phyloP scores from a whole-genome alignment of 2,113 vertebrate genomes.

The Cariama cristata region DNA sequence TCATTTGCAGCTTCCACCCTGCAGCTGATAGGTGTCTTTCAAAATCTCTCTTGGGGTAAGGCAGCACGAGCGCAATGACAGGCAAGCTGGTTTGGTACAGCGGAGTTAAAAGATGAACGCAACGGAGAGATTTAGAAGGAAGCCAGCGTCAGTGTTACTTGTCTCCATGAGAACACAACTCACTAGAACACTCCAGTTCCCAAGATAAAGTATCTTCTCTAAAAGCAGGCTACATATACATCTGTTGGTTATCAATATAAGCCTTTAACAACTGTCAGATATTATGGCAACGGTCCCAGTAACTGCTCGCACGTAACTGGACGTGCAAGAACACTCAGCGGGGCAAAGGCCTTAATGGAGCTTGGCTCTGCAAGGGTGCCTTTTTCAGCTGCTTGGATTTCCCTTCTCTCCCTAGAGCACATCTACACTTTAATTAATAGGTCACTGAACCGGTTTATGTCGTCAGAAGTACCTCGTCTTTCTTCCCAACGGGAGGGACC shows the following conservation, averaged over 20 bases:
- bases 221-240: not conserved
- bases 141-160: not conserved
- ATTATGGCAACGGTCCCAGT: not conserved
- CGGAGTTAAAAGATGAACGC: not conserved
- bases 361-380: not conserved
- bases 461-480: conserved; percentile 18
- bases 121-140: not conserved
- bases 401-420: conserved; percentile 11
- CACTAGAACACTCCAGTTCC: not conserved
- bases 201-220: not conserved
- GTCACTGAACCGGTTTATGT: conserved; percentile 56
- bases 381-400: not conserved
- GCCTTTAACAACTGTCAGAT: not conserved
- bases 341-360: not conserved
- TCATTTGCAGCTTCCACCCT: not conserved
- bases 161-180: not conserved
- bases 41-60: not conserved
- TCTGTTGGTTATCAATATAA: not conserved
- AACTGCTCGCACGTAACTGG: not conserved
- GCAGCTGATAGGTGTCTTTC: not conserved
- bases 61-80: no score
- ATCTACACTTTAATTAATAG: conserved; percentile 58
- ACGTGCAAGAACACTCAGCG: not conserved
- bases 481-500: conserved; percentile 43
- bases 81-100: fast-evolving